Percentiles rank a stretch among this genome's conserved stretches.
phyloP scores from a whole-genome alignment of 35 echinoderm and acorn worm species.

The Acanthaster planci region DNA sequence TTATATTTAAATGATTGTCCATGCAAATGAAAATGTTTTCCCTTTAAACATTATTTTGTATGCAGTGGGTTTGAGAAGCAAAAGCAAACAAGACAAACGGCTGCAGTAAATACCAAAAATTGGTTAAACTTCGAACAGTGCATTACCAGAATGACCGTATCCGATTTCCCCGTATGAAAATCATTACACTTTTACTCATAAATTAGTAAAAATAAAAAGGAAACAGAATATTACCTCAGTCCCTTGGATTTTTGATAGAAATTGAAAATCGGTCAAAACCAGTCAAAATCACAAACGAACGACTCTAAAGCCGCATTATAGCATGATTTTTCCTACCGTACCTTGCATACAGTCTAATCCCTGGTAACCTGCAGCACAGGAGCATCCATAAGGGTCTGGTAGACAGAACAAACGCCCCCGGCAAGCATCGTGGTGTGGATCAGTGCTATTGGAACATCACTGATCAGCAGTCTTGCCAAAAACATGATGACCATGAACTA shows the following conservation, averaged over 20 bases:
- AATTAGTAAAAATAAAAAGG: neutral
- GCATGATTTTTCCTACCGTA: no score
- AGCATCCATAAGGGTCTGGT: slow-evolving; percentile 76
- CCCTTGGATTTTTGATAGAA: neutral
- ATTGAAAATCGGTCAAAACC: neutral
- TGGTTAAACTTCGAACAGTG: no score
- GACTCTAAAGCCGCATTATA: no score
- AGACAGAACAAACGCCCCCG: slow-evolving; percentile 55
- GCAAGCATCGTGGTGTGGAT: slow-evolving; percentile 37
- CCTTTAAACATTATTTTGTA: no score
- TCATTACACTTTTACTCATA: neutral
- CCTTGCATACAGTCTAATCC: slow-evolving; percentile 48
- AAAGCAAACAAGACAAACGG: no score
- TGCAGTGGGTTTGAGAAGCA: no score
- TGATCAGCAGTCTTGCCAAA: slow-evolving; percentile 32
- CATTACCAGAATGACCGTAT: neutral
- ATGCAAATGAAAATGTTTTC: no score
- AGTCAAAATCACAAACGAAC: neutral
- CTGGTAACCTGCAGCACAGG: slow-evolving; percentile 60
- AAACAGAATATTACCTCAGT: neutral
- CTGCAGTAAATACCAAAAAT: no score
- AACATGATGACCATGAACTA: slow-evolving; percentile 36
- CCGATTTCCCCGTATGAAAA: neutral
- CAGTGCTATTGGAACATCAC: slow-evolving; percentile 1
- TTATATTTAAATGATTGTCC: no score